These are phyloP conservation scores for Tachina lurida DNA, from an alignment of 2,888 invertebrate genomes.

Conservation along the genomic window DNA sequence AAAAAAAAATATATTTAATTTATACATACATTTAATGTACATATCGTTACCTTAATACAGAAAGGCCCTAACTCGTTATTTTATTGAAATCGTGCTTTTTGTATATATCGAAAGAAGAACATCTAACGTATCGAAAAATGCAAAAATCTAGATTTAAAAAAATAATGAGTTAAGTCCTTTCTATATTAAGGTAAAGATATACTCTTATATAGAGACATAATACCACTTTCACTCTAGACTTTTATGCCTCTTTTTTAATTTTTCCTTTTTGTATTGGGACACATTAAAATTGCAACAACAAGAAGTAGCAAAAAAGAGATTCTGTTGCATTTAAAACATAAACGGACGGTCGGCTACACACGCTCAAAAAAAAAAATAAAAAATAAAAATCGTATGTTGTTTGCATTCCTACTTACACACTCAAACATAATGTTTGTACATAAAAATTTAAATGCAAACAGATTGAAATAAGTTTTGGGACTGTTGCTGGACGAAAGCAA, in stretches of 20 bases:
- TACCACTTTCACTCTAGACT: constrained; percentile 56
- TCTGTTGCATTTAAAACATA: constrained; percentile 53
- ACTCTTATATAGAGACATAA: background rate
- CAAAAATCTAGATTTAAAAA: too few species aligned
- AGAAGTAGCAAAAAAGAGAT: constrained; percentile 46
- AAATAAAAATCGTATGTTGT: background rate
- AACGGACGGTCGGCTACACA: background rate
- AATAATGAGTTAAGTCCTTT: too few species aligned
- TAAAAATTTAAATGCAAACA: constrained; percentile 68
- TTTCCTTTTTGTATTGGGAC: constrained; percentile 14
- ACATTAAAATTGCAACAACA: constrained; percentile 45
- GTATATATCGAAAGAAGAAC: too few species aligned
- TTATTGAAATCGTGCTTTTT: too few species aligned
- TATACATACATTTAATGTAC: background rate
- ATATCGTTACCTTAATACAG: too few species aligned
- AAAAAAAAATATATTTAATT: constrained; percentile 4
- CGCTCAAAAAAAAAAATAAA: too few species aligned
- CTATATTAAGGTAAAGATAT: too few species aligned
- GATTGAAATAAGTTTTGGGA: constrained; percentile 66
- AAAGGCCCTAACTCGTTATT: too few species aligned
- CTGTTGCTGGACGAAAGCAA: constrained; percentile 58
- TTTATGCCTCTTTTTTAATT: constrained; percentile 1
- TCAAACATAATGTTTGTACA: constrained; percentile 54
- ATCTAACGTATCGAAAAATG: too few species aligned
- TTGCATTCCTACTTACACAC: constrained; percentile 22